Percentiles rank a stretch among this genome's conserved stretches.
phyloP scores from a whole-genome alignment of 2,888 invertebrate species.

The Laothoe populi region DNA sequence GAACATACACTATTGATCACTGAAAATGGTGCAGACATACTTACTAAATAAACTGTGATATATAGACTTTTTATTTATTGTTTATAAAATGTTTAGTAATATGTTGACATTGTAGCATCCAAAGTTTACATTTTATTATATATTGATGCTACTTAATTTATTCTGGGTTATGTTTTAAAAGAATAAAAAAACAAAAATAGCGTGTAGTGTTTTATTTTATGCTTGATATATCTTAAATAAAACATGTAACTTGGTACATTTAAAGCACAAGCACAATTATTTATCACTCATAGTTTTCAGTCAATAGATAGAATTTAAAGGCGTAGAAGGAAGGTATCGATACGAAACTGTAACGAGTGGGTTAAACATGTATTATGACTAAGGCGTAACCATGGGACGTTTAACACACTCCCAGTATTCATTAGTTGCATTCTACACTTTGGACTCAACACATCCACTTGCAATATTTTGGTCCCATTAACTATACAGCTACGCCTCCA shows the following conservation, averaged over 20 bases:
- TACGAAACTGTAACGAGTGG: slow-evolving; percentile 50
- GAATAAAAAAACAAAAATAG: slow-evolving; percentile 57
- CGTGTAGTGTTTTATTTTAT: slow-evolving; percentile 76
- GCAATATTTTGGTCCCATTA: slow-evolving; percentile 73
- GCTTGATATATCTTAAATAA: slow-evolving; percentile 72
- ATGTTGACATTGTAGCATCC: not conserved
- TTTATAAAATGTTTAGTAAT: slow-evolving; percentile 4
- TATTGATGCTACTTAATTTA: not conserved
- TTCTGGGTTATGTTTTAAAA: slow-evolving; percentile 28
- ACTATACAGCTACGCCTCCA: slow-evolving; percentile 76
- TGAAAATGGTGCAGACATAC: slow-evolving; percentile 89
- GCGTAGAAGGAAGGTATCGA: slow-evolving; percentile 74
- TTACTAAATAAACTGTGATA: slow-evolving; percentile 83
- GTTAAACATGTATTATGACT: slow-evolving; percentile 47
- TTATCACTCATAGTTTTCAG: slow-evolving; percentile 80
- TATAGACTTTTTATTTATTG: not conserved
- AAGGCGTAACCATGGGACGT: slow-evolving; percentile 81
- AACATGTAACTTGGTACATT: slow-evolving; percentile 79
- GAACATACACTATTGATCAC: slow-evolving; percentile 97
- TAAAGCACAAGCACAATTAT: slow-evolving; percentile 82
- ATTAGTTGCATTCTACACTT: slow-evolving; percentile 51
- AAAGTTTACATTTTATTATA: not conserved
- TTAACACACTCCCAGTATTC: slow-evolving; percentile 60
- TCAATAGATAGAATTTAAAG: slow-evolving; percentile 76
- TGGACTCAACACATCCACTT: slow-evolving; percentile 60